Evolutionary conservation across 2,113 vertebrate species (phyloP).

Genomic region (Megaceryle maxima): DNA sequence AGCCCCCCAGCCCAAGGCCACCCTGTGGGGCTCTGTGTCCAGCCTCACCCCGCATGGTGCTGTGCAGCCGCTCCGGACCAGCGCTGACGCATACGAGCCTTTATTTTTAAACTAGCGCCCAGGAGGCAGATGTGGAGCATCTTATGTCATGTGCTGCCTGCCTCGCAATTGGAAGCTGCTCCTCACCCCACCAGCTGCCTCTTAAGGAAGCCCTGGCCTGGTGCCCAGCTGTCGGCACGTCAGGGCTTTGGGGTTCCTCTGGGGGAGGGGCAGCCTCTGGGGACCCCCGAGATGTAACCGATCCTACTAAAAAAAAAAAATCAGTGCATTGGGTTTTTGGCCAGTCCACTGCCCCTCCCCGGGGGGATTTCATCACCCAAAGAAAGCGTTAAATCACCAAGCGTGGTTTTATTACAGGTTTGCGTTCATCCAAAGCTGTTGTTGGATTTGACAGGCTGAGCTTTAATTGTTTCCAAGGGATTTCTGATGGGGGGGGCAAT

Average conservation of each 20-base stretch:
- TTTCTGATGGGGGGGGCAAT: background rate
- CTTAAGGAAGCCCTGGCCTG: conserved; percentile 68
- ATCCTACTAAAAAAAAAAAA: background rate
- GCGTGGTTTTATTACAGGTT: background rate
- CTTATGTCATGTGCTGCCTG: conserved; percentile 67
- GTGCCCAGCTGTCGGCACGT: background rate
- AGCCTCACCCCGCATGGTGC: background rate
- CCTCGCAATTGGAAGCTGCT: conserved; percentile 52
- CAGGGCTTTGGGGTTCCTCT: background rate
- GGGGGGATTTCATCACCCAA: background rate
- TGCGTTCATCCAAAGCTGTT: background rate
- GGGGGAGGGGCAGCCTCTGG: background rate
- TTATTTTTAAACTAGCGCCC: conserved; percentile 77
- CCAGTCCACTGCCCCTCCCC: fast-evolving
- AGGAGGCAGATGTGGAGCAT: conserved; percentile 34
- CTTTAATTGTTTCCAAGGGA: background rate
- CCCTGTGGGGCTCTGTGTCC: background rate
- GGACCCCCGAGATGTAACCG: background rate
- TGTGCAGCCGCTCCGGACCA: background rate
- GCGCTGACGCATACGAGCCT: conserved; percentile 25
- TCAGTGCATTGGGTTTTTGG: fast-evolving
- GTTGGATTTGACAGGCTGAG: background rate
- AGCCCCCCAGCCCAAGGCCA: fast-evolving
- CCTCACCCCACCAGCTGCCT: conserved; percentile 85
- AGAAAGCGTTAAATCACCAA: too few relatives aligned